Evolutionary conservation across 2,113 vertebrate species (phyloP).

Genomic region (Sardina pilchardus): DNA sequence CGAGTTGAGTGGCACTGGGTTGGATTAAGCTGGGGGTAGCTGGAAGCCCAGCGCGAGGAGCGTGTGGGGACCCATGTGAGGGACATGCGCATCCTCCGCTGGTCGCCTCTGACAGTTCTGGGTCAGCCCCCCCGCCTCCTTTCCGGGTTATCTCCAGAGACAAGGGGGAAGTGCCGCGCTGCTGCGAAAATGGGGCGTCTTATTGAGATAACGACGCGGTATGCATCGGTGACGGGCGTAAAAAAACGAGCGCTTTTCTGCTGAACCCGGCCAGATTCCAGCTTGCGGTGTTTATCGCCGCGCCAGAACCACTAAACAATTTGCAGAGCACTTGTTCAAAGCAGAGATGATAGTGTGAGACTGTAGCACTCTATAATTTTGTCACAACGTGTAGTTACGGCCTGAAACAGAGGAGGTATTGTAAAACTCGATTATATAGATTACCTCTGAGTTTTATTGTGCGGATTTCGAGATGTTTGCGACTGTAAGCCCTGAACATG

Average conservation of each 20-base stretch:
- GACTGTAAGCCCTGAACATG: neutral
- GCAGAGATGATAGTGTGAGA: conserved; percentile 1
- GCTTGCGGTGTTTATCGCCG: neutral
- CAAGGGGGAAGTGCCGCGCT: conserved; percentile 59
- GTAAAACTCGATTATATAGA: conserved; percentile 11
- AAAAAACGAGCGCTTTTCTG: conserved; percentile 68
- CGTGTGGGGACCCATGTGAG: neutral
- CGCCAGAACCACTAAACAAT: neutral
- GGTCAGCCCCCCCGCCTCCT: conserved; percentile 66
- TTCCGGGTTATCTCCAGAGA: conserved; percentile 61
- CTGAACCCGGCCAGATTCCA: conserved; percentile 56
- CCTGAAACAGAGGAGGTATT: neutral
- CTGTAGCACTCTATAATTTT: conserved; percentile 14
- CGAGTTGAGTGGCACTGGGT: conserved; percentile 58
- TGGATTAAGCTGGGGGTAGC: conserved; percentile 63
- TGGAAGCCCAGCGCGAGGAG: conserved; percentile 35
- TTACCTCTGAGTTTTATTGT: conserved; percentile 3
- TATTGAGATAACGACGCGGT: conserved; percentile 75
- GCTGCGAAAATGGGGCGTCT: conserved; percentile 69
- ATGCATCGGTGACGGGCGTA: conserved; percentile 73
- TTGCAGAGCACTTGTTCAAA: neutral
- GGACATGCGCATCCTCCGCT: conserved; percentile 64
- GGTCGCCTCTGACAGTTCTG: conserved; percentile 75
- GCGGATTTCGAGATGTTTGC: neutral
- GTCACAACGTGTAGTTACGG: conserved; percentile 1